Conservation (phyloP, 1,140 invertebrate genomes). For the Drosophila quadrilineata region DNA sequence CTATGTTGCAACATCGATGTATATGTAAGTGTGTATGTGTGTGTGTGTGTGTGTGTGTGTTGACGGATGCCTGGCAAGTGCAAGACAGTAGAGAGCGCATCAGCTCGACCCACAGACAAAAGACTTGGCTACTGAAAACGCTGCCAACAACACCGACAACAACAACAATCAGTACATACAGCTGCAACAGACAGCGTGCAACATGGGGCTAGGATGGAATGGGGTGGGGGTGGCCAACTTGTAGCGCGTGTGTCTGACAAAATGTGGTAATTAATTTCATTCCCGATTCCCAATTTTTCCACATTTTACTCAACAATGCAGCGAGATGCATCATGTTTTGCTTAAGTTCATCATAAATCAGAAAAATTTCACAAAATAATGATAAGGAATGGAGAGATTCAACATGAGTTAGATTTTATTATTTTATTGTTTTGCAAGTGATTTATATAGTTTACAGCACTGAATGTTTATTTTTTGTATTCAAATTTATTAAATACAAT, state of each 20-base stretch:
- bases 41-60: slow-evolving; percentile 38
- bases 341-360: slow-evolving; percentile 52
- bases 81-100: slow-evolving; percentile 45
- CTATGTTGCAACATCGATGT: background rate
- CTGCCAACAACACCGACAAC: slow-evolving; percentile 13
- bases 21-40: background rate
- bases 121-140: slow-evolving; percentile 38
- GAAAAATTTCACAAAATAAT: background rate
- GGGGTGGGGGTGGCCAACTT: slow-evolving; percentile 53
- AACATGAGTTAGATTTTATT: too few species aligned
- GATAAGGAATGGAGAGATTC: too few species aligned
- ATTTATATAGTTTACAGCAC: too few species aligned
- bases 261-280: slow-evolving; percentile 72
- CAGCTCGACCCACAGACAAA: slow-evolving; percentile 42
- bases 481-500: too few species aligned
- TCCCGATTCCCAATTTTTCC: slow-evolving; percentile 22
- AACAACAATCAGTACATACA: slow-evolving; percentile 30
- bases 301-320: slow-evolving; percentile 7
- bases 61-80: slow-evolving; percentile 76
- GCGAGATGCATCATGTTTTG: slow-evolving; percentile 51
- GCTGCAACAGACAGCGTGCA: slow-evolving; percentile 16
- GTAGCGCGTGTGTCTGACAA: slow-evolving; percentile 72
- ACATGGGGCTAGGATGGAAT: slow-evolving; percentile 22
- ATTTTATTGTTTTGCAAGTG: too few species aligned
- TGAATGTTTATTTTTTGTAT: too few species aligned